A percentile compares a stretch with the other conserved stretches of the same genome.
phyloP scores from a whole-genome alignment of 2,888 invertebrate species.

The Hypena proboscidalis region DNA sequence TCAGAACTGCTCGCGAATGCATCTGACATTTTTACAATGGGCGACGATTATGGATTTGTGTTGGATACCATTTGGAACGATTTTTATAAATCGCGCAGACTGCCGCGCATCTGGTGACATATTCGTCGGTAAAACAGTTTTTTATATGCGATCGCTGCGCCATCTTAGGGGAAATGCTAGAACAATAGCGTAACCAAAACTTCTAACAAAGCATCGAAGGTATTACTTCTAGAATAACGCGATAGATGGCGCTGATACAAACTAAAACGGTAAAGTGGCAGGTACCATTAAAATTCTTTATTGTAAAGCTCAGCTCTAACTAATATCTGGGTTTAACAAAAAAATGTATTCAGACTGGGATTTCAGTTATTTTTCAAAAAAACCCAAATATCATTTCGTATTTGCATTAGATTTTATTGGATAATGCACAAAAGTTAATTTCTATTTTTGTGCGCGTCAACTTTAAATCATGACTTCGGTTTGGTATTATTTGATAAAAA shows the following conservation, averaged over 20 bases:
- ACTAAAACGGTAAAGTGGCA: no score
- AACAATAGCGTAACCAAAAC: background rate
- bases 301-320: no score
- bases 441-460: no score
- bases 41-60: constrained; percentile 81
- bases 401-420: no score
- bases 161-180: constrained; percentile 13
- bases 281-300: no score
- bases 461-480: no score
- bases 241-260: constrained; percentile 30
- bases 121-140: constrained; percentile 61
- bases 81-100: constrained; percentile 83
- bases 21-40: constrained; percentile 74
- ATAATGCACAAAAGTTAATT: no score
- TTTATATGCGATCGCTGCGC: background rate
- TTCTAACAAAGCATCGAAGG: background rate
- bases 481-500: no score
- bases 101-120: constrained; percentile 77
- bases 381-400: no score
- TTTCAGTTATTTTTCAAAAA: no score
- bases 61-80: constrained; percentile 74
- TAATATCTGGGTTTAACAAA: no score
- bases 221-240: background rate
- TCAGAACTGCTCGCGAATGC: constrained; percentile 54
- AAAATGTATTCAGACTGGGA: no score